Evolutionary conservation across 2,888 invertebrate genomes (phyloP), one percentile per base, ranked within the genome.

Genomic region (Oithona nana): DNA sequence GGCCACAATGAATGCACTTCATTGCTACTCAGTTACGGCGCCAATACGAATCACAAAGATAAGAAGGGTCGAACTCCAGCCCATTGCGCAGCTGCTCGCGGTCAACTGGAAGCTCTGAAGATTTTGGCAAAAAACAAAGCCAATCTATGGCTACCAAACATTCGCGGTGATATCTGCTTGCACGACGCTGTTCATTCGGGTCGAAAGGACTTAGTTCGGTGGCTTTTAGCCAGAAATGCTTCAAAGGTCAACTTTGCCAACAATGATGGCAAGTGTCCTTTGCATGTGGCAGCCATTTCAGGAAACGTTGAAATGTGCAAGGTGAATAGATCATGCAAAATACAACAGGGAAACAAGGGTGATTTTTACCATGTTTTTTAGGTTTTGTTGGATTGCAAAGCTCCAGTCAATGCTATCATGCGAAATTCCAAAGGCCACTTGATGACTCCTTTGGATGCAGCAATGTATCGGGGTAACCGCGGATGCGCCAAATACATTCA

Each of bases 111-210:
- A 72, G 87, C 88, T 8, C 77, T 93, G 8, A 83, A 86, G 67
- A 79, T 86, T 67, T 77, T 88, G 29, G 79, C 80, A 68, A 78
- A 79, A 55, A 80, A 83, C 68, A 86, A 86, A 24, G 90, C 88
- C 0, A 90, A 95, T 72, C 76, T 97, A 55, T 94, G 95, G 86
- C 75, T 88, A 63, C 79, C 87, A 66, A 95, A 94, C 71, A 86
- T 89, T 1, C 83, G 89, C 70, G 97, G 97, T 0, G 97, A 97
- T 72, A 79, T 92, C 63, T 92, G 97, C 0, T 77, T 97, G 28
- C 97, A 98, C 71, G 97, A 98, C 75, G 95, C 97, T 0, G 87
- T 94, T 0, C 82, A 87, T 51, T 90, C 92, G 0, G 93, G 94
- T 1, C 79, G 92, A 65, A 81, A 87, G 66, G 90, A 90, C 69